phyloP scores from a whole-genome alignment of 2,113 vertebrate species.

The Lutjanus erythropterus region DNA sequence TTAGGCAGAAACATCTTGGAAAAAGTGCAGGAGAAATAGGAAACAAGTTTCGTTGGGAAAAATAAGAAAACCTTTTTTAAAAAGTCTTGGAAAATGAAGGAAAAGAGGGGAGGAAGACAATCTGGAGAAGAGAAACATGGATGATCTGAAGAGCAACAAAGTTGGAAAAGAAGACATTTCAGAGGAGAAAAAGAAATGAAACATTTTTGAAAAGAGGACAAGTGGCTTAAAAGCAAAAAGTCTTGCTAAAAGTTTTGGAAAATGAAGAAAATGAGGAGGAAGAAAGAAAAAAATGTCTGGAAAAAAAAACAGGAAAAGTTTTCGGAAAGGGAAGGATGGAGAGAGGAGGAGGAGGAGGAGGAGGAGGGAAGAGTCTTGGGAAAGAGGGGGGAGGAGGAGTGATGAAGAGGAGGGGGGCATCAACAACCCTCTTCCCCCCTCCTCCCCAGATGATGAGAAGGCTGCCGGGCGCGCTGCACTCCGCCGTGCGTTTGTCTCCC shows the following conservation, averaged over 20 bases:
- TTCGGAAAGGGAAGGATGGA: background rate
- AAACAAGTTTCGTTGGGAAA: too few relatives aligned
- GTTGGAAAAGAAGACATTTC: too few relatives aligned
- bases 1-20: too few relatives aligned
- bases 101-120: background rate
- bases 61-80: too few relatives aligned
- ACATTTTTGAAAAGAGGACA: background rate
- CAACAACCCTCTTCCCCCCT: constrained; percentile 47
- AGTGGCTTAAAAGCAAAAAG: too few relatives aligned
- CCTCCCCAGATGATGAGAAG: constrained; percentile 71
- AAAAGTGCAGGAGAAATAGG: too few relatives aligned
- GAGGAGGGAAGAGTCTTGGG: constrained; percentile 24
- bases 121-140: too few relatives aligned
- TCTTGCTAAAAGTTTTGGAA: background rate
- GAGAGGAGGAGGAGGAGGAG: constrained; percentile 6
- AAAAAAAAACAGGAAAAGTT: background rate
- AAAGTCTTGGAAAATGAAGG: background rate
- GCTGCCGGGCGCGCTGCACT: constrained; percentile 68
- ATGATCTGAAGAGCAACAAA: too few relatives aligned
- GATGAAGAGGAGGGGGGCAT: constrained; percentile 36
- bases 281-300: too few relatives aligned
- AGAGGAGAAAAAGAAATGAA: background rate
- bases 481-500: constrained; percentile 51
- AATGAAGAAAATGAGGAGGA: background rate
- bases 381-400: constrained; percentile 48